Conservation (phyloP, 2,113 vertebrate species). For the Hirundichthys speculiger region DNA sequence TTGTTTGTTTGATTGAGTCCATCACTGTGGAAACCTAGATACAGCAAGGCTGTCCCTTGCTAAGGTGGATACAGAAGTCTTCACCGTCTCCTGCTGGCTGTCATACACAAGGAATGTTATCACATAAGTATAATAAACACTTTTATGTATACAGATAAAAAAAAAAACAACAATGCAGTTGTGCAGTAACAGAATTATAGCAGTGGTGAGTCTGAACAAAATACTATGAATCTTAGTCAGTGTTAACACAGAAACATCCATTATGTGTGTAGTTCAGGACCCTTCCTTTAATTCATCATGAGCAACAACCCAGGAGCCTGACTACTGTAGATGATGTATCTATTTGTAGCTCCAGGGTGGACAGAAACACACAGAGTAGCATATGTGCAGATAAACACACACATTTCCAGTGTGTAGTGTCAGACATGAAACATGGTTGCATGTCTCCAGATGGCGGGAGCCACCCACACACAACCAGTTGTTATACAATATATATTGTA, state of each 20-base stretch:
- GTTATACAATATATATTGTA: constrained; percentile 81
- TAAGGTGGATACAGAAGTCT: constrained; percentile 48
- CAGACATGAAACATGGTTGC: constrained; percentile 56
- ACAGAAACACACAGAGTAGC: constrained; percentile 43
- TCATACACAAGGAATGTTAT: constrained; percentile 19
- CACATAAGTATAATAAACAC: constrained; percentile 1
- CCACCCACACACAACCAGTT: constrained; percentile 75
- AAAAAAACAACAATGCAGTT: too few species aligned
- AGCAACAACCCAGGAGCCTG: constrained; percentile 45
- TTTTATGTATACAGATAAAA: not conserved
- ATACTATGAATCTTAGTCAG: too few species aligned
- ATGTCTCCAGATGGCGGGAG: constrained; percentile 72
- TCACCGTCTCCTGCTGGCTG: constrained; percentile 34
- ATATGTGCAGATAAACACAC: constrained; percentile 25
- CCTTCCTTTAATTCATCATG: too few species aligned
- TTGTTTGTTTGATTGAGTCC: constrained; percentile 53
- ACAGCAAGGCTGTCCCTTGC: constrained; percentile 23
- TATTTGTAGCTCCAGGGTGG: constrained; percentile 63
- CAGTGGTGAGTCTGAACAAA: not conserved
- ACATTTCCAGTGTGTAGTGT: constrained; percentile 49
- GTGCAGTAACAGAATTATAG: not conserved
- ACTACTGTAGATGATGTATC: constrained; percentile 58
- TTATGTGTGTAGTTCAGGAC: not conserved
- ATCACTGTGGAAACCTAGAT: constrained; percentile 48
- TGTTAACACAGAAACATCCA: not conserved